phyloP scores from a whole-genome alignment of 2,113 vertebrate species.

The Phoenicopterus ruber region DNA sequence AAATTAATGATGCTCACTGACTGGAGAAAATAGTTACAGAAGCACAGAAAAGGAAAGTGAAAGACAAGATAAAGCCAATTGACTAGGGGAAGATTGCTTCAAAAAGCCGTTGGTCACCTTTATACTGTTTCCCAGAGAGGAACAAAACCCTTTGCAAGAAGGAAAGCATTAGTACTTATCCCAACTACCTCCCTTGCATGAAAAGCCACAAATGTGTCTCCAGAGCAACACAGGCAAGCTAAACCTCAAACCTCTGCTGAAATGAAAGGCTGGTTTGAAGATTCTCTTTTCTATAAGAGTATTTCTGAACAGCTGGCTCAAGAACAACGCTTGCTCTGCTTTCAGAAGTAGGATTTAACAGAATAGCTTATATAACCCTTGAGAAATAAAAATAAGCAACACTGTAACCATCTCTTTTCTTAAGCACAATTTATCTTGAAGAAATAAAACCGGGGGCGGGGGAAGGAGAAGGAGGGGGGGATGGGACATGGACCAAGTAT shows the following conservation, averaged over 20 bases:
- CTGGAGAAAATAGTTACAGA: neutral
- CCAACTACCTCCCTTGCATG: neutral
- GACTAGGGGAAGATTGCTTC: neutral
- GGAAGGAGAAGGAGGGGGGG: no score
- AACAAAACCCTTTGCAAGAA: neutral
- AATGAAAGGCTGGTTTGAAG: constrained; percentile 9
- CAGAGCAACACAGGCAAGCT: neutral
- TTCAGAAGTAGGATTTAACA: neutral
- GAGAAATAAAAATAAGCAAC: neutral
- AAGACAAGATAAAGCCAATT: neutral
- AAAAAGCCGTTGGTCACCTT: neutral
- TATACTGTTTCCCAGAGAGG: neutral
- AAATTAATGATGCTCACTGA: neutral
- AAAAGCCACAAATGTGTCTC: neutral
- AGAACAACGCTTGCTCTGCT: neutral
- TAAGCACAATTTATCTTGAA: neutral
- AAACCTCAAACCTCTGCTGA: neutral
- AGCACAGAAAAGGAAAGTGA: neutral
- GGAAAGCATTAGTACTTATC: neutral
- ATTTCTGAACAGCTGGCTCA: neutral
- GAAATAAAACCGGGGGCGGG: neutral
- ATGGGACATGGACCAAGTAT: no score
- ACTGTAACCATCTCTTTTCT: neutral
- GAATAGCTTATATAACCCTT: neutral
- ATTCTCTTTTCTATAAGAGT: neutral